Conservation (phyloP, 2,797 vertebrate genomes). For the Sebastes iracundus region DNA sequence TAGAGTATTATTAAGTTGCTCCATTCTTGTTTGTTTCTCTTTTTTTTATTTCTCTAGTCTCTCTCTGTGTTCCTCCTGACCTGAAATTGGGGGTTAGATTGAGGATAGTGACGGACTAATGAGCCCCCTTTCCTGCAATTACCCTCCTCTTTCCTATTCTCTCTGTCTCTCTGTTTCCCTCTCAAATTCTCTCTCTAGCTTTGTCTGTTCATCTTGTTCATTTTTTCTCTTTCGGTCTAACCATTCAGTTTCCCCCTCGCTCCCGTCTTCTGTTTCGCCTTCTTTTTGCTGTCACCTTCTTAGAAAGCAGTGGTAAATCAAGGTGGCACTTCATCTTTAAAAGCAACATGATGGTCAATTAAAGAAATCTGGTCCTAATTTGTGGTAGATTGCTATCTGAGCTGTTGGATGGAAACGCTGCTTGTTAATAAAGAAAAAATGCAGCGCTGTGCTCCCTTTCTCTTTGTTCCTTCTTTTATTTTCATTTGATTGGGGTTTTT, state of each 20-base stretch:
- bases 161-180: conserved; percentile 40
- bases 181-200: conserved; percentile 47
- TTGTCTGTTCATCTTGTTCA: conserved; percentile 38
- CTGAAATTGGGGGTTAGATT: conserved; percentile 74
- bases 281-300: conserved; percentile 37
- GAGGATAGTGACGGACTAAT: conserved; percentile 76
- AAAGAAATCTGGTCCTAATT: conserved; percentile 73
- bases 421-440: conserved; percentile 58
- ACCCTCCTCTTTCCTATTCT: conserved; percentile 57
- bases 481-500: conserved; percentile 37
- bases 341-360: conserved; percentile 65
- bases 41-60: neutral
- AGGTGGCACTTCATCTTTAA: conserved; percentile 60
- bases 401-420: conserved; percentile 53
- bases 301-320: conserved; percentile 53
- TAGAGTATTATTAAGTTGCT: conserved; percentile 34
- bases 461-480: conserved; percentile 44
- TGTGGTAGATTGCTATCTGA: conserved; percentile 71
- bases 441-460: conserved; percentile 18
- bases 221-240: conserved; percentile 20
- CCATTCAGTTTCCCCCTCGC: conserved; percentile 23
- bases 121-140: conserved; percentile 80
- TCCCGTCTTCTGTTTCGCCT: conserved; percentile 4
- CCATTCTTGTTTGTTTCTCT: conserved; percentile 33
- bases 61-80: conserved; percentile 48